Base-by-base conservation (phyloP, 2,888 invertebrate genomes). In the Tachina fera region DNA sequence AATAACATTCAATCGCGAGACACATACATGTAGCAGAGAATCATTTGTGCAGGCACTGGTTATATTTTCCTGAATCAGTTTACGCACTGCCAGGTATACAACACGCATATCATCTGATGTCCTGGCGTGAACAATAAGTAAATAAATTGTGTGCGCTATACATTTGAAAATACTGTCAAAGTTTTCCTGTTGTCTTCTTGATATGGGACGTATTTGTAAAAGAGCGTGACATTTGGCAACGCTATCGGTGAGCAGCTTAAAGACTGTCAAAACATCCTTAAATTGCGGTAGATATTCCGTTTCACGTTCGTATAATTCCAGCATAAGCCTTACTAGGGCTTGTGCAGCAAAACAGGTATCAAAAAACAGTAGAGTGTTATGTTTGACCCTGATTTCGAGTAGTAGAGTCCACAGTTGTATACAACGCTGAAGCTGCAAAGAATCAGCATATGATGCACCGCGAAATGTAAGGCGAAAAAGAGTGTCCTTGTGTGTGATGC, bases 371-470 rank as follows among this genome's bases (percentile, higher is more conserved):
- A 96, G 95, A 72, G 97, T 95, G 93, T 97, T 96, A 91, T 96
- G 96, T 89, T 95, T 94, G 16, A 97, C 95, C 87, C 97, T 95
- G 86, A 97, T 94, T 92, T 96, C 95, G 78, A 98, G 94, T 74
- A 97, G 96, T 92, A 97, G 95, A 84, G 95, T 94, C 98, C 98
- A 98, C 78, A 98, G 94, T 92, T 97, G 97, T 87, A 97, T 96
- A 93, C 98, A 97, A 87, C 96, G 94, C 92, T 97, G 97, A 92
- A 97, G 96, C 77, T 95, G 94, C 90, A 95, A 93, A 41, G 95
- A 94, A 91, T 96, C 96, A 8, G 95, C 96, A 92, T 96, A 96
- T 0, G 95, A 94, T 1, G 96, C 96, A 75, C 96, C 96, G 86
- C 96, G 93, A 92, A 95, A 96, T 94, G 96, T 96, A 86, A 96